These are phyloP conservation scores for Chloropsis cyanopogon DNA, from an alignment of 2,113 vertebrate genomes.

Conservation along the genomic window DNA sequence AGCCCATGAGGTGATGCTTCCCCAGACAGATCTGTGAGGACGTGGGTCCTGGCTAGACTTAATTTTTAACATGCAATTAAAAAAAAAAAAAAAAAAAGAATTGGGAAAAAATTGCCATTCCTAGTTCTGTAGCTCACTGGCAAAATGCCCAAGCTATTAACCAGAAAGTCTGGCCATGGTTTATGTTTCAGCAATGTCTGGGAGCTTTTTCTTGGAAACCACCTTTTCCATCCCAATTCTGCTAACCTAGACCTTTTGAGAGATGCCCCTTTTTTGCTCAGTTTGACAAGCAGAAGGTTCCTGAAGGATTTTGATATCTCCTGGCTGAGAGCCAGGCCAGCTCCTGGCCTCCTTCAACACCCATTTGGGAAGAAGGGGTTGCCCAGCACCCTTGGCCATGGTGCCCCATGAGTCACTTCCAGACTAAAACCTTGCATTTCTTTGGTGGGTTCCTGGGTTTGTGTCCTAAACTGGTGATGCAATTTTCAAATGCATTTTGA, in stretches of 20 bases:
- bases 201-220: neutral
- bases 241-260: neutral
- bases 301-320: neutral
- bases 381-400: rapidly evolving
- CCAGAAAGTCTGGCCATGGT: neutral
- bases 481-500: neutral
- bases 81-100: too few relatives aligned
- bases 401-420: neutral
- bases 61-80: neutral
- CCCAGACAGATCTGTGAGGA: neutral
- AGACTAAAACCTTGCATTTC: neutral
- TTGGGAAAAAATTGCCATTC: neutral
- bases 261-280: neutral
- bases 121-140: neutral
- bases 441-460: neutral
- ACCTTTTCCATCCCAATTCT: neutral
- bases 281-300: neutral
- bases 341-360: neutral
- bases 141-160: neutral
- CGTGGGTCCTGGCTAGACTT: neutral
- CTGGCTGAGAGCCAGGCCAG: neutral
- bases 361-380: neutral
- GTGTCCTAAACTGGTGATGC: neutral
- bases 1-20: neutral
- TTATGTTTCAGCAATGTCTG: neutral